Conservation (phyloP, 2,888 invertebrate genomes). For the Dynastes grantii region DNA sequence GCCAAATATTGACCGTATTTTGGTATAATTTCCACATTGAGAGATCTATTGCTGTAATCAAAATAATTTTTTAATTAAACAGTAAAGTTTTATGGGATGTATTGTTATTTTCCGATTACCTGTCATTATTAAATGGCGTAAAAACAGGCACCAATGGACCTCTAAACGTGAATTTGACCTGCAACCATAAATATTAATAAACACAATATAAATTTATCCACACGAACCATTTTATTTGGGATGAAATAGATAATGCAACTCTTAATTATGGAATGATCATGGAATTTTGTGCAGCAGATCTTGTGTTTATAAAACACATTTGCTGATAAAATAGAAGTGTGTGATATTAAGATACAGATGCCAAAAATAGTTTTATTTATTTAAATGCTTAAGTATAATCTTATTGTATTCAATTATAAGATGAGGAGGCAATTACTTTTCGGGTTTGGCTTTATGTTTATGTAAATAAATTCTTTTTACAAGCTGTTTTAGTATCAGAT, state of each 20-base stretch:
- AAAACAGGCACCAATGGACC: constrained; percentile 83
- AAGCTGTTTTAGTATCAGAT: too few species aligned
- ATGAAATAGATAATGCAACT: not conserved
- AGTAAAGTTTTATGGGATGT: not conserved
- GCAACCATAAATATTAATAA: constrained; percentile 52
- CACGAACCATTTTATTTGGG: not conserved
- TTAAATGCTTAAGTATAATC: constrained; percentile 20
- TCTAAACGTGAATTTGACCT: constrained; percentile 74
- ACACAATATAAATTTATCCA: constrained; percentile 4
- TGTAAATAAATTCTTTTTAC: too few species aligned
- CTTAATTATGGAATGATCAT: not conserved
- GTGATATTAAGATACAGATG: constrained; percentile 10
- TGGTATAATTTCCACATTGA: constrained; percentile 67
- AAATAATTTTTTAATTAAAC: constrained; percentile 20
- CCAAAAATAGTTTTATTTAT: constrained; percentile 27
- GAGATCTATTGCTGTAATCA: constrained; percentile 54
- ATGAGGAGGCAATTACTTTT: too few species aligned
- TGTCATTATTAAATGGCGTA: constrained; percentile 78
- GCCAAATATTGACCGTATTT: constrained; percentile 79
- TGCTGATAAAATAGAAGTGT: not conserved
- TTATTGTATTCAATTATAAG: not conserved
- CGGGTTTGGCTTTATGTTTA: too few species aligned
- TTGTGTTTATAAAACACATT: constrained; percentile 8
- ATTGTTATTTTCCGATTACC: constrained; percentile 64
- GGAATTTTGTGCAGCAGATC: constrained; percentile 1